Base-by-base conservation (phyloP, 2,113 vertebrate genomes). In the Euleptes europaea region DNA sequence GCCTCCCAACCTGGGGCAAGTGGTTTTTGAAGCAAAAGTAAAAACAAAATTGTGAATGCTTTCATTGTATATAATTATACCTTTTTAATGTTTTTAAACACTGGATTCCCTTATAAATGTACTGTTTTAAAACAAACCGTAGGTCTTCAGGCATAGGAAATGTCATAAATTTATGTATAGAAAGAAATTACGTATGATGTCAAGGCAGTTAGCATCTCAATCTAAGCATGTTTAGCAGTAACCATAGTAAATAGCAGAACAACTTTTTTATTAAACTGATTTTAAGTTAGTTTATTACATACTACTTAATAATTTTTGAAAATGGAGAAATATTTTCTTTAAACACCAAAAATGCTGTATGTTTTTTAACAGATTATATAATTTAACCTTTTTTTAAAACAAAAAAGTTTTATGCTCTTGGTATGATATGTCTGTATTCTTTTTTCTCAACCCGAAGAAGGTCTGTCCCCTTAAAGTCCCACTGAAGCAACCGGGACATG, bases 211-310 rank as follows among this genome's bases (percentile, higher is more conserved):
- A 89, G 89, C 91, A 93, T 92, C 93, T 95, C 90, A 92, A 77
- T 89, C 83, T 93, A 85, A 92, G 91, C 92, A 93, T 95, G 92
- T 93, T 92, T 93, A 90, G 91, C 79, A 80, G 51, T 73, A 73
- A 88, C 91, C 13, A 79, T 90, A 87, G 72, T 92, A 89, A 88
- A 90, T 84, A 93, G 89, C 88, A 94, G 89, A 90, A 93, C 84
- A 90, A 93, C 92, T 94, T 94, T 95, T 93, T 51, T 94, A 93
- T 93, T 92, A 94, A 91, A 92, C 86, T 93, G 92, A 92, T 94
- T 93, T 94, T 94, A 91, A 90, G 86, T 95, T 94, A 74, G 84
- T 95, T 95, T 93, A 93, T 94, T 95, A 94, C 91, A 94, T 86
- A 74, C 89, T 87, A 88, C 92, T 91, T 93, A 94, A 84, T 84